Conservation (phyloP, 2,113 vertebrate genomes). For the Chionis minor region DNA sequence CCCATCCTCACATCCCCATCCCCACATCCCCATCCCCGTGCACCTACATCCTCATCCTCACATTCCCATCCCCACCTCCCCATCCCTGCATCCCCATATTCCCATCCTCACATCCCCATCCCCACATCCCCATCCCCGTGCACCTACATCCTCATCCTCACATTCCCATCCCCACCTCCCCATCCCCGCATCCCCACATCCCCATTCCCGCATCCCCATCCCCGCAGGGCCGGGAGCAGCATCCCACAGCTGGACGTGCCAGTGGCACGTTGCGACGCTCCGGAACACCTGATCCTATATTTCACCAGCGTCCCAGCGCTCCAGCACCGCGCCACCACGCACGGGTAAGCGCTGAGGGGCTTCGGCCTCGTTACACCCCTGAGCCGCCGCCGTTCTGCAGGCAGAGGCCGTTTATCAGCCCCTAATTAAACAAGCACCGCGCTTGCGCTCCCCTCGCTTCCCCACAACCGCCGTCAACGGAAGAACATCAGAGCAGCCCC, state of each 20-base stretch:
- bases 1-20: no score
- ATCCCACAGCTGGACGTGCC: not conserved
- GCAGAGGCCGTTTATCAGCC: not conserved
- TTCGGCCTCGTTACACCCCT: fast-evolving
- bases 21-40: not conserved
- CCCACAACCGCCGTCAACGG: not conserved
- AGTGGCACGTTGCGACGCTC: fast-evolving
- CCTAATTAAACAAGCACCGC: not conserved
- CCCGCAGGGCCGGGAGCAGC: fast-evolving
- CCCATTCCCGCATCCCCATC: not conserved
- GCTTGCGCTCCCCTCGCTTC: not conserved
- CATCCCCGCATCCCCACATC: no score
- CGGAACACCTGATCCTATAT: not conserved
- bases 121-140: no score
- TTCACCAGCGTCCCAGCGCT: not conserved
- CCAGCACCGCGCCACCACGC: fast-evolving
- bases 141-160: no score
- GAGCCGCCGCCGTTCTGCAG: not conserved
- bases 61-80: no score
- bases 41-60: not conserved
- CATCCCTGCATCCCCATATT: no score
- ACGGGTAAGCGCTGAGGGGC: not conserved
- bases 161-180: not conserved
- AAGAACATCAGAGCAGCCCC: not conserved
- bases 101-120: no score